Conservation (phyloP, 2,888 invertebrate species). For the Eristalis arbustorum region DNA sequence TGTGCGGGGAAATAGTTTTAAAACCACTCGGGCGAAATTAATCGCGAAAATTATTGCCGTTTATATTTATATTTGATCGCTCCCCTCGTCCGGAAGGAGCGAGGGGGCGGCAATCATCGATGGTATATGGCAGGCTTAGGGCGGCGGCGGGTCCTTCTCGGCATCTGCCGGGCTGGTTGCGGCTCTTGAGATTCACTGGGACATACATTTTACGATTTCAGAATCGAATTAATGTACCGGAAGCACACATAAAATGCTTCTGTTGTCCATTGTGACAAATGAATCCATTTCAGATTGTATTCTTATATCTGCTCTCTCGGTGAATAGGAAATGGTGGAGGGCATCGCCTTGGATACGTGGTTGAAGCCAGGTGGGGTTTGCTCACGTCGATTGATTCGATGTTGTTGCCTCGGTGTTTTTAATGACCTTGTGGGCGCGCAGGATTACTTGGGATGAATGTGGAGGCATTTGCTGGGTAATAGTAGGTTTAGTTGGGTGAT, state of each 20-base stretch:
- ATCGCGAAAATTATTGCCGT: slow-evolving; percentile 68
- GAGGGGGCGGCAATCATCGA: not conserved
- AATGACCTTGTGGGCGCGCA: no score
- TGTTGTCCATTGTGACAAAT: slow-evolving; percentile 34
- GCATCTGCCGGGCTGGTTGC: not conserved
- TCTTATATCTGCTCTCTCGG: not conserved
- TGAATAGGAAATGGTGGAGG: not conserved
- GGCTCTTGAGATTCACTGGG: slow-evolving; percentile 27
- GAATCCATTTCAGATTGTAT: slow-evolving; percentile 26
- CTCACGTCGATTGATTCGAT: no score
- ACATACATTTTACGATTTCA: slow-evolving; percentile 44
- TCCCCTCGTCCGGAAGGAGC: slow-evolving; percentile 1
- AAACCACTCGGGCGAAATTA: slow-evolving; percentile 64
- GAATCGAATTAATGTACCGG: slow-evolving; percentile 49
- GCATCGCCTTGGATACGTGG: not conserved
- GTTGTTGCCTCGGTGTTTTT: no score
- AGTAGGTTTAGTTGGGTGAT: no score
- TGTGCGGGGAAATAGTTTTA: slow-evolving; percentile 63
- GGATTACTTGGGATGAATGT: no score
- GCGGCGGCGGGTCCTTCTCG: not conserved
- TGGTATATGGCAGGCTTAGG: not conserved
- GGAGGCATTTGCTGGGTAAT: no score
- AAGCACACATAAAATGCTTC: slow-evolving; percentile 41
- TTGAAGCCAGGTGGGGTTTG: no score
- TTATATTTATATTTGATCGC: slow-evolving; percentile 63